Base-by-base conservation (phyloP, 2,797 vertebrate species). In the Jordanella pulchra region DNA sequence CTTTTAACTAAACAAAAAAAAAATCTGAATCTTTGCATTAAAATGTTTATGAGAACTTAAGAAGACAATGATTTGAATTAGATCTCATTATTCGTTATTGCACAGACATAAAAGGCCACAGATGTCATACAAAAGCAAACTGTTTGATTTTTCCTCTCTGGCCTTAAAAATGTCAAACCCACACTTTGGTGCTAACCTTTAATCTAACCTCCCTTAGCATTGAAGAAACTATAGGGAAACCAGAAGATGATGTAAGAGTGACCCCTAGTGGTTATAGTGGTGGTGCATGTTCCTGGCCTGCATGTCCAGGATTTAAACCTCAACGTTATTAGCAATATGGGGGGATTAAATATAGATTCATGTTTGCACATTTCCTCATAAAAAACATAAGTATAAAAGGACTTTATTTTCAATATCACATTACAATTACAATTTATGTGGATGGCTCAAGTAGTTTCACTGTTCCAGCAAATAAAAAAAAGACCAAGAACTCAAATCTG, bases 181-280 rank as follows among this genome's bases (percentile, higher is more conserved):
- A 51, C 75, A 71, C 47, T 28, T 70, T 72, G 69, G 28, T 63
- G 66, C 65, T 76, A 1, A 71, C 53, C 51, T 78, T 69, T 28
- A 67, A 73, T n/a, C 75, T 81, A 15, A 64, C 67, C 55, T 77
- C 69, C 47, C 42, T 21, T 54, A 61, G 39, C 45, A 0, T 13
- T 28, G 21, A 47, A 74, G 30, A 27, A 23, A 61, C 27, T 45
- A n/a, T 63, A 48, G 0, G 50, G 53, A 17, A 44, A 73, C 69
- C 15, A 75, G 30, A 35, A 15, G 78, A 60, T 89, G 91, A 86
- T 79, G 72, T 89, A 85, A 92, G 88, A 93, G 86, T 93, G 93
- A 89, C 93, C 93, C 92, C 94, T 91, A 69, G 84, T 91, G 93
- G 83, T 44, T 0, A 18, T 17, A 13, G n/a, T 15, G 35, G 4